Evolutionary conservation across 2,888 invertebrate species (phyloP).

Genomic region (Agrotis exclamationis): DNA sequence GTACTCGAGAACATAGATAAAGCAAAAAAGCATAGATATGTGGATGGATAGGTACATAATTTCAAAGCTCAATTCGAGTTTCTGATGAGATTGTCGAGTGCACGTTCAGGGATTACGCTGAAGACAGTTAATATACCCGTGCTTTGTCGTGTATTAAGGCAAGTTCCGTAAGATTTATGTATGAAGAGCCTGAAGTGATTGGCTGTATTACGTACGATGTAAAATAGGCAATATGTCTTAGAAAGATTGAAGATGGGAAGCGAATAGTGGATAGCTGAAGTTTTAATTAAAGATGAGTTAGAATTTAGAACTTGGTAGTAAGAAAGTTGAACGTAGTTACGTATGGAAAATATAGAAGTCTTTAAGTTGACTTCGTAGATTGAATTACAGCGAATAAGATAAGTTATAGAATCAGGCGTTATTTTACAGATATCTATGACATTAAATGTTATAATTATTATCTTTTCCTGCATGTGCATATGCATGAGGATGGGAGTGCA

Average conservation of each 20-base stretch:
- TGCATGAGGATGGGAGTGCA: too few relatives aligned
- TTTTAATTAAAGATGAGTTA: background rate
- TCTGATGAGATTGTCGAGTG: conserved; percentile 56
- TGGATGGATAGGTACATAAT: conserved; percentile 28
- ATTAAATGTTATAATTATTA: too few relatives aligned
- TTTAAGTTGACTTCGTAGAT: too few relatives aligned
- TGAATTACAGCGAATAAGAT: too few relatives aligned
- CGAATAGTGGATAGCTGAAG: background rate
- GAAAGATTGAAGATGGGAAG: conserved; percentile 22
- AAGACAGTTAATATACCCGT: conserved; percentile 69
- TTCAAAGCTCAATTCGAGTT: conserved; percentile 46
- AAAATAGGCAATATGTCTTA: conserved; percentile 24
- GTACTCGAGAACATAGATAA: conserved; percentile 23
- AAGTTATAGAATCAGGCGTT: too few relatives aligned
- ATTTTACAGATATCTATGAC: too few relatives aligned
- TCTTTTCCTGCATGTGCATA: too few relatives aligned
- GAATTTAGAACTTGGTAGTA: background rate
- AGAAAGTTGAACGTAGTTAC: background rate
- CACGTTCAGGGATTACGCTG: conserved; percentile 67
- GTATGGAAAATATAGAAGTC: background rate
- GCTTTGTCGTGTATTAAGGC: conserved; percentile 56
- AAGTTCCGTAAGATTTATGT: conserved; percentile 65
- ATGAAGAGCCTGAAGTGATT: conserved; percentile 65
- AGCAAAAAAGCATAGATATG: conserved; percentile 7
- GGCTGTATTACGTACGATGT: conserved; percentile 41